phyloP scores from a whole-genome alignment of 2,113 vertebrate genomes.

The Catharus fuscescens region DNA sequence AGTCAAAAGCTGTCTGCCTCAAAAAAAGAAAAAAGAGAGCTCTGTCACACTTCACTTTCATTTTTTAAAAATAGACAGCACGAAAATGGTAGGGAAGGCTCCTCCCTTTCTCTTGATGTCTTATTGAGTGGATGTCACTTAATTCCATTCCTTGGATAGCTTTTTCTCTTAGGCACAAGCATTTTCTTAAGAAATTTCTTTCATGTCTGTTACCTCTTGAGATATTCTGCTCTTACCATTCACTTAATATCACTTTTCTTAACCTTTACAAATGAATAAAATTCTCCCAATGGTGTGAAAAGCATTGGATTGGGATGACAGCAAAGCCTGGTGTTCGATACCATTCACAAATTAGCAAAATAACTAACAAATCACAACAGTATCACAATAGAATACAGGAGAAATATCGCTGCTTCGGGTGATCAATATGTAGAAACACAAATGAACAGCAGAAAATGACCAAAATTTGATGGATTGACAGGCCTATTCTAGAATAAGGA shows the following conservation, averaged over 20 bases:
- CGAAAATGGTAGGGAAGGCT: neutral
- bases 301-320: neutral
- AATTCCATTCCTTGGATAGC: neutral
- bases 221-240: neutral
- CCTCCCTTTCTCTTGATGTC: neutral
- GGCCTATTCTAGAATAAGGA: neutral
- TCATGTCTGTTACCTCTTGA: neutral
- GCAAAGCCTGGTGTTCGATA: neutral
- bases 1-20: neutral
- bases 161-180: neutral
- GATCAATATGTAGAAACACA: neutral
- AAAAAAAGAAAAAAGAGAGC: neutral
- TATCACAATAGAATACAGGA: neutral
- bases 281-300: neutral
- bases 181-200: neutral
- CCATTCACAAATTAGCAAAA: neutral
- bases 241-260: neutral
- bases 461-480: neutral
- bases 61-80: neutral
- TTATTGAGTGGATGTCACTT: neutral
- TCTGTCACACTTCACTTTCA: neutral
- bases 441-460: neutral
- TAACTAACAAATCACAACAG: neutral
- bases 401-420: neutral
- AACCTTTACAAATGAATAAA: neutral